Conservation (phyloP, 2,797 vertebrate species). For the Kryptopterus vitreolus region DNA sequence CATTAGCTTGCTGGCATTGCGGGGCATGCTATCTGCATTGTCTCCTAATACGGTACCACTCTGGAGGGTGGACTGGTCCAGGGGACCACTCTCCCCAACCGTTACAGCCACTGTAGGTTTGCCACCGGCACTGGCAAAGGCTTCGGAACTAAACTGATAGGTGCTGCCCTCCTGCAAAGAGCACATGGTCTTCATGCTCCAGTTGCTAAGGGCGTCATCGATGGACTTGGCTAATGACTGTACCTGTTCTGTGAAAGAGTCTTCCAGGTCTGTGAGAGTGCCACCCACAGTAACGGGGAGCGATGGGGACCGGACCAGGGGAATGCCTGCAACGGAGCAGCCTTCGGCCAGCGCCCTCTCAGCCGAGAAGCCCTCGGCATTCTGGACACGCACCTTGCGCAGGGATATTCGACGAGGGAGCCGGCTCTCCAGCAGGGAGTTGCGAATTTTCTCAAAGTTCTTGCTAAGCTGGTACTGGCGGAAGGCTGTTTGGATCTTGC, state of each 20-base stretch:
- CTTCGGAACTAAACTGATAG: conserved; percentile 87
- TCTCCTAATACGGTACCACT: conserved; percentile 65
- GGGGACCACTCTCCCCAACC: conserved; percentile 58
- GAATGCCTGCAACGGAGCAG: conserved; percentile 86
- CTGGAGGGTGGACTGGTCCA: conserved; percentile 55
- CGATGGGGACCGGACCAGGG: conserved; percentile 88
- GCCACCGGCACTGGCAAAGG: conserved; percentile 73
- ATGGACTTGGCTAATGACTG: conserved; percentile 98
- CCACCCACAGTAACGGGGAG: conserved; percentile 87
- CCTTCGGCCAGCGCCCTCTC: conserved; percentile 93
- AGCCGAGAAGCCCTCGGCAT: conserved; percentile 85
- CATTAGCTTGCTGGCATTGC: conserved; percentile 91
- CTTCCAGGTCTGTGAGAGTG: conserved; percentile 91
- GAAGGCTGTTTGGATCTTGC: conserved; percentile 98
- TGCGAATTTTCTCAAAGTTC: conserved; percentile 99
- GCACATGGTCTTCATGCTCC: conserved; percentile 98
- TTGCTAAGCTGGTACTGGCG: conserved; percentile 99
- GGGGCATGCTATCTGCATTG: conserved; percentile 77
- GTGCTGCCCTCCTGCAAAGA: conserved; percentile 89
- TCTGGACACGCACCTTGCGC: conserved; percentile 88
- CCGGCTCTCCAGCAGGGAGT: conserved; percentile 94
- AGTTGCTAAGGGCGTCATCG: conserved; percentile 96
- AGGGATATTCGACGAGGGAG: conserved; percentile 93
- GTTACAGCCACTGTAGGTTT: conserved; percentile 54
- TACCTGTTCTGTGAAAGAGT: conserved; percentile 97